Evolutionary conservation across 2,113 vertebrate species (phyloP), one percentile per base, ranked within the genome.

Genomic region (Eulemur macaco): DNA sequence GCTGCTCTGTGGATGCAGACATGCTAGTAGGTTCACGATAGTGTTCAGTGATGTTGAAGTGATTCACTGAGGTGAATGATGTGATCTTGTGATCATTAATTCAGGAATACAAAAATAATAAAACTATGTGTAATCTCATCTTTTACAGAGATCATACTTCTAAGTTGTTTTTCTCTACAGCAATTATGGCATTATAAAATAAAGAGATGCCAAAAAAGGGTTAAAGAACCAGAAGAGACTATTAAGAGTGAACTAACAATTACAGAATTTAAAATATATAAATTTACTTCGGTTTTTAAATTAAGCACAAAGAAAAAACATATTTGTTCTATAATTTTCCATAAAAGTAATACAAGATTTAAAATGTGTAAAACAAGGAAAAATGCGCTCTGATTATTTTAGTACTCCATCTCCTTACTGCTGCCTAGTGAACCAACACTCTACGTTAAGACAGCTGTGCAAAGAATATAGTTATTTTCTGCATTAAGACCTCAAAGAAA

Each of bases 391-490:
- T 60, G 58, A 63, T 11, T 29, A 15, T 31, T 37, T 56, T 18
- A 47, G 58, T 9, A 29, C 6, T 45, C 20, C 14, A 27, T 20
- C 8, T 66, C 20, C 54, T 78, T 37, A 71, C 47, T 56, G 10
- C 52, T 81, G 58, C 15, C 17, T 6, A 68, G 50, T n/a, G 23
- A 84, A 45, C 77, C 85, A 27, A 77, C 27, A n/a, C 27, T 58
- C 12, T 11, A n/a, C 63, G 15, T n/a, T 2, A 2, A 6, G 3
- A 74, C 2, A 17, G 20, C 15, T 42, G 10, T 8, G 31, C 17
- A 3, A 63, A 63, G 10, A 52, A 37, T 1, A 17, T 3, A 15
- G 6, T 58, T 25, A 21, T 5, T n/a, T 15, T 25, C 73, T n/a
- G 81, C 1, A 1, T 37, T 17, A 42, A 76, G 25, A 64, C 5